phyloP scores from a whole-genome alignment of 2,797 vertebrate genomes.

The Hypotaenidia okinawae region DNA sequence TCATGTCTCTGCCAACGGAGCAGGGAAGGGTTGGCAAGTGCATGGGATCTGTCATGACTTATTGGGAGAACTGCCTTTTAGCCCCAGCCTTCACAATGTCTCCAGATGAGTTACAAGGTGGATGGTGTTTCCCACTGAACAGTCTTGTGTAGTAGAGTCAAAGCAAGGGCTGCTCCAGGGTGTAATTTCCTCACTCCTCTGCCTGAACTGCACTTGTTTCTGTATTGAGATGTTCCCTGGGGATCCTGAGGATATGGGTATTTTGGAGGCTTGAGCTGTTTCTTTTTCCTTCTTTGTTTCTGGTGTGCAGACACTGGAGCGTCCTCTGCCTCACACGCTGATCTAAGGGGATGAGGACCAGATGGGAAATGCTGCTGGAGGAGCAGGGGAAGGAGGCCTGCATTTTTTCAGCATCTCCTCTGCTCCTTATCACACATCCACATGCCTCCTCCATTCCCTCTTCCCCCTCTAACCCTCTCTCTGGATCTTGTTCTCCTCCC shows the following conservation, averaged over 20 bases:
- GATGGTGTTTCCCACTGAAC: neutral
- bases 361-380: neutral
- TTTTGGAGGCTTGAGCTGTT: neutral
- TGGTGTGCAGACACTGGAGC: neutral
- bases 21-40: neutral
- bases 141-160: accelerated
- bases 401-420: neutral
- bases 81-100: neutral
- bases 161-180: neutral
- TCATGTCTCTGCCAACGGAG: neutral
- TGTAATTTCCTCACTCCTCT: neutral
- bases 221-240: neutral
- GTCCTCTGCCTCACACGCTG: neutral
- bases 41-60: neutral
- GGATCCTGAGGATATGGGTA: neutral
- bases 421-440: neutral
- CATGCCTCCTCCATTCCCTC: neutral
- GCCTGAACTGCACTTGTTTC: neutral
- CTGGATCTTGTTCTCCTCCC: neutral
- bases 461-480: neutral
- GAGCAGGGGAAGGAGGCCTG: neutral
- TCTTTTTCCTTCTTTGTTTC: neutral
- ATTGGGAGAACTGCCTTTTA: neutral
- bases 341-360: neutral
- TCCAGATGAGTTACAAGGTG: neutral